Conservation (phyloP, 2,888 invertebrate genomes). For the Drosophila yooni region DNA sequence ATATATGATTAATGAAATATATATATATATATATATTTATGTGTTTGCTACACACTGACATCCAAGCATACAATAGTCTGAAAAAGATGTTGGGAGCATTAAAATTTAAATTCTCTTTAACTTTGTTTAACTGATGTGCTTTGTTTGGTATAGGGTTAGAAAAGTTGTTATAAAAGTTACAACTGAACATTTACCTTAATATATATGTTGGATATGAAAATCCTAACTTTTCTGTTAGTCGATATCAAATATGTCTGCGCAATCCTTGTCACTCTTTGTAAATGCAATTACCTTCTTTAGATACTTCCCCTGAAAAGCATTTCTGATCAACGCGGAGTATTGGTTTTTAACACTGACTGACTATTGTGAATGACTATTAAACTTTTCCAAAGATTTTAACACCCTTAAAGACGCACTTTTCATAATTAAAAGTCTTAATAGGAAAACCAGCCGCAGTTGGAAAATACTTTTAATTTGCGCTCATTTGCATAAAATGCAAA, state of each 20-base stretch:
- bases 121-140: background rate
- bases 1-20: no score
- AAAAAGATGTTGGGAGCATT: background rate
- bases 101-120: no score
- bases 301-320: background rate
- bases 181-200: background rate
- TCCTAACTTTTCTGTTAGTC: background rate
- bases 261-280: background rate
- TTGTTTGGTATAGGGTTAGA: background rate
- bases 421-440: background rate
- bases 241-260: background rate
- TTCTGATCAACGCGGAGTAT: background rate
- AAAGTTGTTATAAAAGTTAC: background rate
- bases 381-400: background rate
- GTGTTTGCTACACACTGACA: no score
- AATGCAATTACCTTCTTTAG: background rate
- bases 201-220: background rate
- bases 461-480: background rate
- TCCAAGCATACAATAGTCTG: no score
- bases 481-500: conserved; percentile 1
- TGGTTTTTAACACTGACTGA: no score
- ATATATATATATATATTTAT: no score
- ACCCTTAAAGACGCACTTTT: background rate
- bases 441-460: background rate
- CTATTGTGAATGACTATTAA: background rate